These are phyloP conservation scores for Microctenopoma stevenorrisi DNA, from an alignment of 2,797 vertebrate genomes.

Conservation along the genomic window DNA sequence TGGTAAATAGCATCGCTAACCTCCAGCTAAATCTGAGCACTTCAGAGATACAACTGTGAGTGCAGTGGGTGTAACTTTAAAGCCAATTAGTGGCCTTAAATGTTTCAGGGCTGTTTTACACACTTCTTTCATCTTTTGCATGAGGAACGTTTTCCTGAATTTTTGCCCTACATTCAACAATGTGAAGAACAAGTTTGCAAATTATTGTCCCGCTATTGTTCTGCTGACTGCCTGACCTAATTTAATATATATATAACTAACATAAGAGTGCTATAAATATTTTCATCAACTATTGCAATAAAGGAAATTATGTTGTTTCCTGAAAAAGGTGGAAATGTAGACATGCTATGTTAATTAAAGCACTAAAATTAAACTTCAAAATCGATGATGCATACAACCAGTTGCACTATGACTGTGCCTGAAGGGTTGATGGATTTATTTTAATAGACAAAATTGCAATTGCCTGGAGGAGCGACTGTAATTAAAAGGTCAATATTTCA, in stretches of 20 bases:
- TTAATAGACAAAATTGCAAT: too few species aligned
- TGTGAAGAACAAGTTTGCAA: neutral
- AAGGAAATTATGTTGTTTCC: neutral
- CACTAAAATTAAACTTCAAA: neutral
- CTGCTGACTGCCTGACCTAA: too few species aligned
- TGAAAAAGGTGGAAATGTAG: neutral
- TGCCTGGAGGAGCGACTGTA: neutral
- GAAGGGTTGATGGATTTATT: too few species aligned
- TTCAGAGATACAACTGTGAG: conserved; percentile 39
- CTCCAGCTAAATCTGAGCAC: conserved; percentile 27
- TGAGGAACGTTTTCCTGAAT: conserved; percentile 11
- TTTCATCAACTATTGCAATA: neutral
- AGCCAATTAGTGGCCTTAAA: conserved; percentile 46
- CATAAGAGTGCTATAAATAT: too few species aligned
- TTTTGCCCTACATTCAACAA: conserved; percentile 1
- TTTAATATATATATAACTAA: too few species aligned
- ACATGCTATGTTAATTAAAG: neutral
- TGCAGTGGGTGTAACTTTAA: conserved; percentile 1
- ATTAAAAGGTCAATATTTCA: conserved; percentile 17
- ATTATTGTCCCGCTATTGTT: neutral
- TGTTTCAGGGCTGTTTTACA: conserved; percentile 25
- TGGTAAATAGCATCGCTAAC: conserved; percentile 49
- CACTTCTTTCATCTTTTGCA: conserved; percentile 23
- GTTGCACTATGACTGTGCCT: neutral
- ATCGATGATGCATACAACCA: neutral